Conservation (phyloP, 2,888 invertebrate species). For the Toxonevra muliebris region DNA sequence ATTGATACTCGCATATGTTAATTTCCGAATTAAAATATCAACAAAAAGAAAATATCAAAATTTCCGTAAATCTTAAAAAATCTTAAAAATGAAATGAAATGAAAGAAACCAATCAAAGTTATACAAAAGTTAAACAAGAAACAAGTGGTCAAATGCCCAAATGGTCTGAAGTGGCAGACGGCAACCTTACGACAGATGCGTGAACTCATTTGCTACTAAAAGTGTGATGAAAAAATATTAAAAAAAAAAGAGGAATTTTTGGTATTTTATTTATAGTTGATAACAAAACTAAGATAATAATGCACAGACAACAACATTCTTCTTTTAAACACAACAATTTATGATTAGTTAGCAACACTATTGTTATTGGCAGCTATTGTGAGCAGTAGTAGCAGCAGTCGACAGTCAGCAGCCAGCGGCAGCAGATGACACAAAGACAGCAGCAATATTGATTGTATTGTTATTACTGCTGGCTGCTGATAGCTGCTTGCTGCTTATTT, state of each 20-base stretch:
- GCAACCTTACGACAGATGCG: background rate
- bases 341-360: conserved; percentile 5
- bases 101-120: background rate
- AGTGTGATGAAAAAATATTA: too few relatives aligned
- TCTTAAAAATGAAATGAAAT: background rate
- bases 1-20: background rate
- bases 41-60: background rate
- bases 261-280: too few relatives aligned
- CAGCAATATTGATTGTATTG: too few relatives aligned
- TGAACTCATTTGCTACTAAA: background rate
- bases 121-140: background rate
- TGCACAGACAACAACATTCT: background rate
- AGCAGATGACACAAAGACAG: too few relatives aligned
- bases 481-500: too few relatives aligned
- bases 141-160: background rate
- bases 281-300: background rate
- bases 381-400: background rate
- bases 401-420: too few relatives aligned
- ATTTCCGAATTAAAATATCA: conserved; percentile 26
- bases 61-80: conserved; percentile 4
- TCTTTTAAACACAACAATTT: background rate
- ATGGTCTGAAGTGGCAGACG: background rate
- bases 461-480: too few relatives aligned
- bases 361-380: background rate
- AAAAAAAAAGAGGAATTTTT: too few relatives aligned